Evolutionary conservation across 2,113 vertebrate genomes (phyloP).

Genomic region (Psilopogon haemacephalus): DNA sequence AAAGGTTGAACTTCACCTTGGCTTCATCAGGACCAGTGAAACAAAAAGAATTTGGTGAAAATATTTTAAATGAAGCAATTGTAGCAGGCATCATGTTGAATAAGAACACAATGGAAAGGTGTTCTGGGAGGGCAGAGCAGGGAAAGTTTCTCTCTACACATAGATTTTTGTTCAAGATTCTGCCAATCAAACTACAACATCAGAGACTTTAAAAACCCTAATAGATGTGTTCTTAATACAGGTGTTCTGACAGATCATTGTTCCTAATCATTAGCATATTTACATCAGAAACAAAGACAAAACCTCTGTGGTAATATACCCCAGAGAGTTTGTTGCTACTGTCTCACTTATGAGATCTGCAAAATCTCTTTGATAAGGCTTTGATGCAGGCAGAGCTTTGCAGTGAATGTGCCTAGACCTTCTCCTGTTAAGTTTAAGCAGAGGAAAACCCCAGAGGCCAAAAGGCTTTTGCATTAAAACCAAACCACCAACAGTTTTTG

Average conservation of each 20-base stretch:
- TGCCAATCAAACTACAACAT: not conserved
- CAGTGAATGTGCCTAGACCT: not conserved
- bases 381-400: conserved; percentile 31
- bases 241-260: not conserved
- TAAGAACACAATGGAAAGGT: not conserved
- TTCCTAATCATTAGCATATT: not conserved
- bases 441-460: not conserved
- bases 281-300: not conserved
- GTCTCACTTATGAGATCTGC: not conserved
- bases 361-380: conserved; percentile 14
- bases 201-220: not conserved
- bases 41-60: not conserved
- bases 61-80: not conserved
- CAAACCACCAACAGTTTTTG: not conserved
- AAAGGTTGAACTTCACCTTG: not conserved
- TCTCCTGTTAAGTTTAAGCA: not conserved
- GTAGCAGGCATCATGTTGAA: not conserved
- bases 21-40: not conserved
- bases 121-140: not conserved
- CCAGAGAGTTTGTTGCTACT: not conserved
- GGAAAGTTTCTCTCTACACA: not conserved
- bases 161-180: not conserved
- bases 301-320: not conserved
- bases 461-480: not conserved
- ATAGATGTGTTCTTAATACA: not conserved